Evolutionary conservation across 2,888 invertebrate genomes (phyloP).

Genomic region (Smittia sp.): DNA sequence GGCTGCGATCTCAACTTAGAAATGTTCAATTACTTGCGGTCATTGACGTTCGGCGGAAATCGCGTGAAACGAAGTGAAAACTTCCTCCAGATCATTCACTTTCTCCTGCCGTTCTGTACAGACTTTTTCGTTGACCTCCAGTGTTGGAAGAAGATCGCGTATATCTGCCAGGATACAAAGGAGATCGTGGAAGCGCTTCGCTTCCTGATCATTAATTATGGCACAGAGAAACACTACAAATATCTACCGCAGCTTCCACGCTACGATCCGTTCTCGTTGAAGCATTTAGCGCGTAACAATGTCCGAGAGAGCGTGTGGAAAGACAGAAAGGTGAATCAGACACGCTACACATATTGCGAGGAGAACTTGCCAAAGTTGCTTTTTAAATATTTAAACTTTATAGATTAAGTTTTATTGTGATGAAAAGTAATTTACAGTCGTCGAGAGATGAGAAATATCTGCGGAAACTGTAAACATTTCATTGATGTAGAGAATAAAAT

Average conservation of each 20-base stretch:
- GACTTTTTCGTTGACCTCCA: constrained; percentile 13
- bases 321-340: not conserved
- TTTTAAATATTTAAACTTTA: constrained; percentile 29
- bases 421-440: not conserved
- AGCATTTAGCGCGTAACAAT: constrained; percentile 31
- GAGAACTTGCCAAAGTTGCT: not conserved
- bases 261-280: constrained; percentile 27
- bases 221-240: constrained; percentile 9
- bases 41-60: constrained; percentile 26
- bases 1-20: constrained; percentile 28
- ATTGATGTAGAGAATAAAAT: too few species aligned
- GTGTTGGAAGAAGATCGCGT: constrained; percentile 31
- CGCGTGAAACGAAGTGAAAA: constrained; percentile 10
- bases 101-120: constrained; percentile 17
- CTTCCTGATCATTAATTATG: constrained; percentile 22
- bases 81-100: not conserved
- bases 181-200: constrained; percentile 2
- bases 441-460: not conserved
- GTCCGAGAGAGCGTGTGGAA: constrained; percentile 12
- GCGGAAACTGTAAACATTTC: too few species aligned
- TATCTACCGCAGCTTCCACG: not conserved
- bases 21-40: constrained; percentile 19
- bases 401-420: constrained; percentile 17
- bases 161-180: constrained; percentile 18
- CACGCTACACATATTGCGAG: constrained; percentile 8